Evolutionary conservation across 2,113 vertebrate genomes (phyloP), one percentile per base, ranked within the genome.

Genomic region (Corydoras maculifer): DNA sequence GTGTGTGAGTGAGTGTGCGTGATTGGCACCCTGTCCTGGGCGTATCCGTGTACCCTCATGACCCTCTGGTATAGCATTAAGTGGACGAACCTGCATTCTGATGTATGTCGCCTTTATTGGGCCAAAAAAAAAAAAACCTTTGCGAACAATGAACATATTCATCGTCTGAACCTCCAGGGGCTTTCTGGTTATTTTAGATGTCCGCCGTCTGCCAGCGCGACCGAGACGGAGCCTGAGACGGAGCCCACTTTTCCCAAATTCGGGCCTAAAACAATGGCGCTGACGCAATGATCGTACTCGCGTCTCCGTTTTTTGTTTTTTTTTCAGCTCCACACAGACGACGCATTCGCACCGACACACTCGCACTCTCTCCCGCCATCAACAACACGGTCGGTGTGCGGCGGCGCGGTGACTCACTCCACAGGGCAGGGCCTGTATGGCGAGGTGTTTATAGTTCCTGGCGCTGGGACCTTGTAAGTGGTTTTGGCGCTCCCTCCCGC

Each of bases 81-180:
- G 7, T 8, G 7, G 35, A 43, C 4, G 35, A 43, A 5, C 4
- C 4, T 43, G 35, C 35, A 2, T 43, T 43, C 7, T 43, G 4
- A 43, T 5, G 2, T 43, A 43, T 8, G 4, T 43, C 35, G 4
- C 35, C 35, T 43, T 43, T 43, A 43, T 43, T 25, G 18, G 18
- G 18, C 18, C 1, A 25, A 25, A 25, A 25, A 25, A 25, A 25
- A 25, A 43, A 43, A 43, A 43, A 43, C 58, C 49, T 62, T 58
- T 72, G 69, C 67, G 73, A 75, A 81, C 80, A 77, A 81, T 74
- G 55, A 67, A 75, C 54, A 43, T 69, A 77, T 79, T 81, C 73
- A 74, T 58, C 30, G 63, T 29, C 62, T 70, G 62, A n/a, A 62
- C 59, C 73, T 77, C 65, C 68, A 43, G 69, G 73, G 69, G 57